Evolutionary conservation across 2,888 invertebrate genomes (phyloP), one percentile per base, ranked within the genome.

Genomic region (Athripsodes cinereus): DNA sequence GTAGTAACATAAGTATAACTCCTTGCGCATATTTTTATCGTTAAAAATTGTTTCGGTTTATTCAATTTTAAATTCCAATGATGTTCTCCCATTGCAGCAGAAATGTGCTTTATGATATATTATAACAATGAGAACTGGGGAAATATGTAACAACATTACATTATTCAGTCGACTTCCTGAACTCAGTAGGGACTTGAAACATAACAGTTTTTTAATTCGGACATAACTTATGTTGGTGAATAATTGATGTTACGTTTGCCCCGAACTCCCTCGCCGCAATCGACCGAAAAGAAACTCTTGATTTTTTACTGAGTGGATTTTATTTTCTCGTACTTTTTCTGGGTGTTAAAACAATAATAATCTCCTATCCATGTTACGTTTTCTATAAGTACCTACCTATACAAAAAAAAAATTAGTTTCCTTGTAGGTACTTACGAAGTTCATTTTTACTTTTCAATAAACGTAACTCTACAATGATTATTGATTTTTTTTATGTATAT

Each of bases 141-240:
- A 26, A 22, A 96, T 61, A 96, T 96, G 73, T 95, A 96, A 69
- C 96, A 96, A 73, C 94, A 51, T 22, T 50, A 18, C 53, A 44
- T 50, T 40, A 53, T 53, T 58, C 53, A 50, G 44, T 34, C 44
- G n/a, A 40, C 40, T 40, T 40, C 40, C 40, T 40, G 40, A 16
- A 40, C n/a, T 16, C 40, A 40, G 40, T 40, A 47, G 20, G 56
- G 74, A 73, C 74, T 72, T 73, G 72, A 73, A 73, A 73, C 40
- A 55, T 63, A 61, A 78, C 78, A 78, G 78, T 78, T 78, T 79
- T 79, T 78, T 79, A 78, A 79, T 79, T 78, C 76, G 76, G 74
- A 77, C 78, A 79, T 79, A 79, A 79, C 78, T 79, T 78, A 78
- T 71, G 71, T 69, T 71, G 71, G 76, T 78, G 78, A 78, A 79